phyloP scores from a whole-genome alignment of 37 sponge, comb jelly and placozoan species.

The Cliona cf. orientalis region DNA sequence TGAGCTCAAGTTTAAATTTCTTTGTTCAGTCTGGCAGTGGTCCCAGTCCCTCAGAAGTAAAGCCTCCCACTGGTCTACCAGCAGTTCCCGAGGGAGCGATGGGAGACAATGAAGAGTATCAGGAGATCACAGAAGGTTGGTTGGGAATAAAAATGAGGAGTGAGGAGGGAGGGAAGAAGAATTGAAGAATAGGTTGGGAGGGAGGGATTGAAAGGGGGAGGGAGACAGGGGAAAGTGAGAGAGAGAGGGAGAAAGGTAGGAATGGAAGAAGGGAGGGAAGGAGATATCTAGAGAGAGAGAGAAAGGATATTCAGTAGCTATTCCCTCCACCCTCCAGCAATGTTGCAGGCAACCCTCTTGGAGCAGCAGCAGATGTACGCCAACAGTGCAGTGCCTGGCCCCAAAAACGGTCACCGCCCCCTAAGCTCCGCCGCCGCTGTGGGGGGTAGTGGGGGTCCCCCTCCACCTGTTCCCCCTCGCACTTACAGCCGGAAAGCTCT shows the following conservation, averaged over 20 bases:
- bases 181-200: background rate
- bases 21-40: too few species aligned
- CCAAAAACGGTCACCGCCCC: conserved; percentile 17
- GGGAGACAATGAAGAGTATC: conserved; percentile 22
- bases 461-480: conserved; percentile 45
- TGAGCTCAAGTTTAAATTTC: too few species aligned
- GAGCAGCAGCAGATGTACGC: conserved; percentile 1
- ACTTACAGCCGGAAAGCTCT: conserved; percentile 33
- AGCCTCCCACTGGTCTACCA: too few species aligned
- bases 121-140: conserved; percentile 55
- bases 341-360: conserved; percentile 16
- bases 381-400: background rate
- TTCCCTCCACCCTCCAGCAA: conserved; percentile 14
- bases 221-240: background rate
- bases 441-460: background rate
- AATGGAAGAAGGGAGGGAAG: background rate
- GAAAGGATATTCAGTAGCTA: background rate
- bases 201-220: background rate
- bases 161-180: background rate
- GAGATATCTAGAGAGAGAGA: background rate
- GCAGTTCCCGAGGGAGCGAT: conserved; percentile 7
- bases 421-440: background rate
- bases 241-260: background rate
- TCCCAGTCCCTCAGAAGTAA: too few species aligned
- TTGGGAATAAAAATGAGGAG: background rate